Conservation (phyloP, 2,888 invertebrate species). For the Scaeva pyrastri region DNA sequence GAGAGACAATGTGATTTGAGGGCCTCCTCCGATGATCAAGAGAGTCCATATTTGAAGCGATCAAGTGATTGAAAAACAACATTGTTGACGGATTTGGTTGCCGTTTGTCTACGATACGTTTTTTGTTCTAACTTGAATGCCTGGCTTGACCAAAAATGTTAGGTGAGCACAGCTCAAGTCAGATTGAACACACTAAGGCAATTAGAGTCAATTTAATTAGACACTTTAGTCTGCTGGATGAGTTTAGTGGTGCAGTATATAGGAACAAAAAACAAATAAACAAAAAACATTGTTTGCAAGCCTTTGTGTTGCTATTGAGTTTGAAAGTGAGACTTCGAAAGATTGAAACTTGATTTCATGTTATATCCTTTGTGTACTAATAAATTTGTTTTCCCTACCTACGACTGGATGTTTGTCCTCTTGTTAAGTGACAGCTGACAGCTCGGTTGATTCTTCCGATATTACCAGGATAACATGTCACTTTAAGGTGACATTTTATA, state of each 20-base stretch:
- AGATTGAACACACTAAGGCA: slow-evolving; percentile 58
- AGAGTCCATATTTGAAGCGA: slow-evolving; percentile 75
- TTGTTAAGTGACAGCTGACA: background rate
- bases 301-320: slow-evolving; percentile 3
- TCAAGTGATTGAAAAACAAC: slow-evolving; percentile 69
- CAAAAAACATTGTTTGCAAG: slow-evolving; percentile 1
- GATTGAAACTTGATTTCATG: slow-evolving; percentile 25
- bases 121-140: slow-evolving; percentile 6
- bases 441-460: too few species aligned
- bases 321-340: background rate
- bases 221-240: slow-evolving; percentile 47
- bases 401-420: background rate
- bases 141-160: slow-evolving; percentile 66
- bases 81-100: slow-evolving; percentile 74
- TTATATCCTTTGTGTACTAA: background rate
- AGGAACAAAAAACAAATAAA: slow-evolving; percentile 35
- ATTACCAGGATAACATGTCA: too few species aligned
- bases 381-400: background rate
- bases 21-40: slow-evolving; percentile 68
- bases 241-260: slow-evolving; percentile 29
- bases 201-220: slow-evolving; percentile 66
- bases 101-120: slow-evolving; percentile 60
- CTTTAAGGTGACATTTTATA: too few species aligned
- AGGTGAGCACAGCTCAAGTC: slow-evolving; percentile 46
- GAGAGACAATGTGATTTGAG: slow-evolving; percentile 56